phyloP scores from a whole-genome alignment of 1,140 invertebrate species.

The Alviniconcha marisindica region DNA sequence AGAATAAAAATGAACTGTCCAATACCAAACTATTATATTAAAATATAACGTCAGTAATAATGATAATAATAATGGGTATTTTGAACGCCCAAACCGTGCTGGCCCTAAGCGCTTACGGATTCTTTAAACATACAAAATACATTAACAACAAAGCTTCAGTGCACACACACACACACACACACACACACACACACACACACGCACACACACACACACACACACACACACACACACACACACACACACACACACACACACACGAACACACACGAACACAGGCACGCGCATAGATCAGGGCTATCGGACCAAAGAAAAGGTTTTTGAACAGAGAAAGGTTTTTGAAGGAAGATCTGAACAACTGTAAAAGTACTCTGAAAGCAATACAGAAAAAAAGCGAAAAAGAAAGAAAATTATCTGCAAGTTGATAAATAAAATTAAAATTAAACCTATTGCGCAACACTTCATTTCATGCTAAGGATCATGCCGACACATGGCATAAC shows the following conservation, averaged over 20 bases:
- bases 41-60: neutral
- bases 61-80: neutral
- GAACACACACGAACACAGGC: neutral
- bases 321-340: too few relatives aligned
- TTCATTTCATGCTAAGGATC: too few relatives aligned
- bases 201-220: neutral
- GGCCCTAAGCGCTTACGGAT: neutral
- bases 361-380: too few relatives aligned
- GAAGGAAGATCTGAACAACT: too few relatives aligned
- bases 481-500: too few relatives aligned
- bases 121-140: neutral
- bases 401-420: too few relatives aligned
- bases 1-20: neutral
- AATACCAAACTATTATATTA: neutral
- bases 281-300: too few relatives aligned
- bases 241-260: conserved; percentile 3
- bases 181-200: neutral
- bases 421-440: too few relatives aligned
- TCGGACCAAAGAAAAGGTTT: too few relatives aligned
- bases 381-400: too few relatives aligned
- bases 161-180: conserved; percentile 10
- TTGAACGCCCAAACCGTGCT: neutral
- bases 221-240: neutral
- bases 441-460: too few relatives aligned
- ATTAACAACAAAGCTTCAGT: neutral